A percentile compares a stretch with the other conserved stretches of the same genome.
Conservation (phyloP, 2,888 invertebrate genomes). For the Willowsia nigromaculata region DNA sequence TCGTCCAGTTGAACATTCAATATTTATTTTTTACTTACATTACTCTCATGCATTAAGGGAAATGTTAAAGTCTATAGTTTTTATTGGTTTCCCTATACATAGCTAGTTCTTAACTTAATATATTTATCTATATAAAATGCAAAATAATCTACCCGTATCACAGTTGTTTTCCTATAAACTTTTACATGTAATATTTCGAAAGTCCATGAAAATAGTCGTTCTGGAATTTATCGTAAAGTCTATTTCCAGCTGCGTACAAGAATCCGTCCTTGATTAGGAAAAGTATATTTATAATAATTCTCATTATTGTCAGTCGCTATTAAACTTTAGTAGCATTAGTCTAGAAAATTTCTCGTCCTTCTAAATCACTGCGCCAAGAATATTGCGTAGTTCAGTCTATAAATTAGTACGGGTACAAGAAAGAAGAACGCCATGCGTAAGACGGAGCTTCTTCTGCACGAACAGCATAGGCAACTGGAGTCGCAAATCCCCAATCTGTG, state of each 20-base stretch:
- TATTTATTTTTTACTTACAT: neutral
- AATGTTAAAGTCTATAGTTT: neutral
- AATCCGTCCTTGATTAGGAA: neutral
- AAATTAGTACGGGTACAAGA: conserved; percentile 54
- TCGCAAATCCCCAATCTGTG: conserved; percentile 55
- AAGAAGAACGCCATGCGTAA: conserved; percentile 58
- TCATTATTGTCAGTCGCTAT: neutral
- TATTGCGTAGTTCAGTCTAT: too few relatives aligned
- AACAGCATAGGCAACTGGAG: conserved; percentile 29
- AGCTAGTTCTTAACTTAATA: neutral
- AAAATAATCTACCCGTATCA: neutral
- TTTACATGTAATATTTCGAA: neutral
- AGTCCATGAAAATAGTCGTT: neutral
- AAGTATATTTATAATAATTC: neutral
- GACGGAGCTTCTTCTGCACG: conserved; percentile 59
- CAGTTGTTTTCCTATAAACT: neutral
- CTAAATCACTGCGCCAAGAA: too few relatives aligned
- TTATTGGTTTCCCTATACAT: too few relatives aligned
- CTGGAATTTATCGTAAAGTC: neutral
- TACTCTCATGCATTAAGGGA: neutral
- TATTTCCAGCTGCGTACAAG: neutral
- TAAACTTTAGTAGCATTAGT: too few relatives aligned
- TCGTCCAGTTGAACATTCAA: neutral
- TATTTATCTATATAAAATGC: neutral
- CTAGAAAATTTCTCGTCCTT: too few relatives aligned